Conservation (phyloP, 2,797 vertebrate genomes). For the Paedocypris micromegethes region DNA sequence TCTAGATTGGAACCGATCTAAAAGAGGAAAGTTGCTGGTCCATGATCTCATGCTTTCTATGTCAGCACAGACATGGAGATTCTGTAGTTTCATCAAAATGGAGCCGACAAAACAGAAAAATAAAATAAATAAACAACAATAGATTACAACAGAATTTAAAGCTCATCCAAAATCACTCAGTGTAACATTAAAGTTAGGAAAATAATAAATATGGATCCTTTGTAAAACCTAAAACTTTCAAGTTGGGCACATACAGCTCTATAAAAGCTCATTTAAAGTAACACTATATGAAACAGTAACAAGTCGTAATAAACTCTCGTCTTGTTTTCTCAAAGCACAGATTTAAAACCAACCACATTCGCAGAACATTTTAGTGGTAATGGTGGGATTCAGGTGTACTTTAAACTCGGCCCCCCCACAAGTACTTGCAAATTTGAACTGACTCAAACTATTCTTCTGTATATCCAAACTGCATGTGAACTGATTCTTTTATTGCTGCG, state of each 20-base stretch:
- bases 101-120: too few relatives aligned
- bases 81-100: slow-evolving; percentile 15
- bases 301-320: too few relatives aligned
- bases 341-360: too few relatives aligned
- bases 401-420: not conserved
- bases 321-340: too few relatives aligned
- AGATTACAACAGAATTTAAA: not conserved
- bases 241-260: not conserved
- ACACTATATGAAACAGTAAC: too few relatives aligned
- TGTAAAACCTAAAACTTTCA: too few relatives aligned
- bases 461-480: not conserved
- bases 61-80: slow-evolving; percentile 21
- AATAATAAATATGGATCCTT: too few relatives aligned
- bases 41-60: slow-evolving; percentile 28
- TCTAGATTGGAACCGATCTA: slow-evolving; percentile 7
- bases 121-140: slow-evolving; percentile 34
- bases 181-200: slow-evolving; percentile 11
- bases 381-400: not conserved
- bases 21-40: slow-evolving; percentile 5
- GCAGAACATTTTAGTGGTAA: not conserved
- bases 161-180: slow-evolving; percentile 31
- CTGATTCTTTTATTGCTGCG: slow-evolving; percentile 41
- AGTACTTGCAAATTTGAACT: not conserved
- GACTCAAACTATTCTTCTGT: not conserved
- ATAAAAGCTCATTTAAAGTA: not conserved